A percentile compares a stretch with the other conserved stretches of the same genome.
Evolutionary conservation across 2,797 vertebrate species (phyloP).

Genomic region (Poecile montanus): DNA sequence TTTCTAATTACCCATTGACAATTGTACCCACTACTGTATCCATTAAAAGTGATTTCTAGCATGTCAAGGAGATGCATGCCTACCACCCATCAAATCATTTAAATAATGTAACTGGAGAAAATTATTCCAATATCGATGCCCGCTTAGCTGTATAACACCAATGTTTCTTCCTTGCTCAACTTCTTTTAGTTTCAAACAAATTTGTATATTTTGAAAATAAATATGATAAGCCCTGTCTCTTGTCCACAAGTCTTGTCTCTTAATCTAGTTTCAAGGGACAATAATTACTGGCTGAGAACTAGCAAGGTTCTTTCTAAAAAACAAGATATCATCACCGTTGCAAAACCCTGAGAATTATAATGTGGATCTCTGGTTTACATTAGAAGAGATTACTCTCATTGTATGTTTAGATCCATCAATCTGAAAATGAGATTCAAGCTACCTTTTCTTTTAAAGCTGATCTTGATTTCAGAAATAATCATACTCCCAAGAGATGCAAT

Average conservation of each 20-base stretch:
- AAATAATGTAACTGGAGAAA: neutral
- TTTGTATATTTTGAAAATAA: neutral
- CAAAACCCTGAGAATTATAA: neutral
- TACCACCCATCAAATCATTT: neutral
- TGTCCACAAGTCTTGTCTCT: neutral
- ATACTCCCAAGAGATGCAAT: neutral
- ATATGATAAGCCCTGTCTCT: neutral
- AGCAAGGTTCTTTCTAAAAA: neutral
- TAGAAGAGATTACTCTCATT: neutral
- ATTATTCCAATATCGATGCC: neutral
- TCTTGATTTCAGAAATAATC: neutral
- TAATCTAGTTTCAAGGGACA: neutral
- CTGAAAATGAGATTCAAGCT: neutral
- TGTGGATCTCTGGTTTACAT: neutral
- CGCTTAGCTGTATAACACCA: neutral
- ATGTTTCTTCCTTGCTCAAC: neutral
- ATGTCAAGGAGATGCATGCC: neutral
- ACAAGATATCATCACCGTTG: neutral
- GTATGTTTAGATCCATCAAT: neutral
- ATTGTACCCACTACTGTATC: neutral
- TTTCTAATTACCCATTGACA: neutral
- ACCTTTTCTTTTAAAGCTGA: neutral
- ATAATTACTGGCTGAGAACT: neutral
- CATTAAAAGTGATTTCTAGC: neutral
- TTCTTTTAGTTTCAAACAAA: neutral